Base-by-base conservation (phyloP, 2,888 invertebrate genomes). In the Tortricodes alternella region DNA sequence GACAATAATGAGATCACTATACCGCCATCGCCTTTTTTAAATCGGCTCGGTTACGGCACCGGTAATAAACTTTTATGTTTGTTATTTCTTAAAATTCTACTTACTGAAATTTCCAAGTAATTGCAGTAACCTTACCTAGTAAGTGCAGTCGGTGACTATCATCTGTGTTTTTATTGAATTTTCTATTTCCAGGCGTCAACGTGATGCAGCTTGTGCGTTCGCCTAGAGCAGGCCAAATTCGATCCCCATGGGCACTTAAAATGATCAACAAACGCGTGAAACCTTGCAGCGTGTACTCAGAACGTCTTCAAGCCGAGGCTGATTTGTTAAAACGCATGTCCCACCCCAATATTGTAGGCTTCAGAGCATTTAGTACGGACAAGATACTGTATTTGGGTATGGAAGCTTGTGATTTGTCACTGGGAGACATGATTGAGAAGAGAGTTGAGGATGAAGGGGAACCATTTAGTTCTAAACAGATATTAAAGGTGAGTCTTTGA, bases 191-290 rank as follows among this genome's bases (percentile, higher is more conserved):
- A 95, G 95, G 96, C 51, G 94, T 96, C 9, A 93, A 92, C 63
- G 96, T 97, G 0, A 96, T 95, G 82, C 93, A 95, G 63, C 76
- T 96, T 60, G 92, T 95, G 53, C 90, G 96, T 61, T 95, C 95
- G 0, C 95, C 96, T 0, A 88, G 91, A 64, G 91, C 92, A 1
- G 94, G 95, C 5, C 91, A 93, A 65, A 80, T 91, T 0, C 91
- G 93, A n/a, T 97, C 97, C 0, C 97, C 97, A 0, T 97, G 97
- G 97, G 97, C 96, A 0, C 88, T 97, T 0, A 97, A 97, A 74
- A 94, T 95, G 80, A 75, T 96, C 1, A 92, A 92, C 63, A 91
- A 88, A 46, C 80, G 80, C 2, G 85, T 88, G 13, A 90, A 89
- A 64, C 90, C 90, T 0, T 78, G 77, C 58, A 74, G 70, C 64